Conservation (phyloP, 2,888 invertebrate genomes). For the Plebejus argus region DNA sequence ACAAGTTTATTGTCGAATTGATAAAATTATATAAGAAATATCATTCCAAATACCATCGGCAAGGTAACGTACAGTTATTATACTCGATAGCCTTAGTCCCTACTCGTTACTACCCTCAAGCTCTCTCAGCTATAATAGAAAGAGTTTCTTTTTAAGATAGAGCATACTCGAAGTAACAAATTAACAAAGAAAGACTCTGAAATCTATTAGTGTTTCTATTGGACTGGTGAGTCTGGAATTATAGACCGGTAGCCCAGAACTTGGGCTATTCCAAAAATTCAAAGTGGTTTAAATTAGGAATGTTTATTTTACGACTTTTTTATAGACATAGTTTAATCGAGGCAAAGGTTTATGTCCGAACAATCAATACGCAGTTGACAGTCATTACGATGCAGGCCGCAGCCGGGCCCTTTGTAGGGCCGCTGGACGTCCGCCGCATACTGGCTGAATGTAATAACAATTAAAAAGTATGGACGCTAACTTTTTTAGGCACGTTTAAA, state of each 20-base stretch:
- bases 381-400: conserved; percentile 37
- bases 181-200: too few relatives aligned
- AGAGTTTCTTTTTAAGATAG: too few relatives aligned
- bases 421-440: conserved; percentile 51
- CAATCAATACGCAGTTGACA: conserved; percentile 12
- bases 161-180: too few relatives aligned
- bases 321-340: background rate
- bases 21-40: background rate
- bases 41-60: too few relatives aligned
- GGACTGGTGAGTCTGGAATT: background rate
- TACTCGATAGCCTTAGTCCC: too few relatives aligned
- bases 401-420: conserved; percentile 49
- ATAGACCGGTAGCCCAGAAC: background rate
- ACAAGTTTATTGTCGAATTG: background rate
- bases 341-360: background rate
- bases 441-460: conserved; percentile 45
- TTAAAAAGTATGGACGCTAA: conserved; percentile 25
- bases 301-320: background rate
- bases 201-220: background rate
- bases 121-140: too few relatives aligned
- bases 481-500: conserved; percentile 10
- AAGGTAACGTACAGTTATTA: too few relatives aligned
- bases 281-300: background rate
- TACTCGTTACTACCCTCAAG: too few relatives aligned
- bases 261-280: background rate